A percentile compares a stretch with the other conserved stretches of the same genome.
phyloP scores from a whole-genome alignment of 2,797 vertebrate species.

The Dendrocincla fuliginosa region DNA sequence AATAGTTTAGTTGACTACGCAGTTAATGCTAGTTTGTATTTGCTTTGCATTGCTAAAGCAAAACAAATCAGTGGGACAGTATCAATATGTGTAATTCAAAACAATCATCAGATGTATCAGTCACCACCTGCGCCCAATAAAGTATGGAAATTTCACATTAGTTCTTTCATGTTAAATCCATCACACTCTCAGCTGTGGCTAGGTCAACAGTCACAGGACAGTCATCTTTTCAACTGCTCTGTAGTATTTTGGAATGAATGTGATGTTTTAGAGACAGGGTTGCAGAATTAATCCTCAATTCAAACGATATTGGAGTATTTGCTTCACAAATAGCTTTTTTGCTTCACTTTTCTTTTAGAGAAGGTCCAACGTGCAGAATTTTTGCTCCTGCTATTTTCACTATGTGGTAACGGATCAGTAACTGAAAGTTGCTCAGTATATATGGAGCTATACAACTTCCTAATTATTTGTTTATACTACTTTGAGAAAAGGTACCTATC shows the following conservation, averaged over 20 bases:
- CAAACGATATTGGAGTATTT: neutral
- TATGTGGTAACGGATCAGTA: neutral
- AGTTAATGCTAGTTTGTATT: neutral
- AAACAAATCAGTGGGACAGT: neutral
- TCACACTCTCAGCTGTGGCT: neutral
- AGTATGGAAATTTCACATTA: neutral
- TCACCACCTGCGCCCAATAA: neutral
- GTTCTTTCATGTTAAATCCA: neutral
- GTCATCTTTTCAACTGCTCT: neutral
- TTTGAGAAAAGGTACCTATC: neutral
- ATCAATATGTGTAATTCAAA: neutral
- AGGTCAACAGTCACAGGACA: neutral
- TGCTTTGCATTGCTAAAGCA: neutral
- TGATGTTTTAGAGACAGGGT: neutral
- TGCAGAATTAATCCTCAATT: neutral
- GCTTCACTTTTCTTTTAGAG: neutral
- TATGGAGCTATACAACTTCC: neutral
- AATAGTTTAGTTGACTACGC: neutral
- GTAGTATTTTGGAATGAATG: neutral
- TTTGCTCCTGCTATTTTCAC: neutral
- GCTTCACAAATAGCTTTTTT: neutral
- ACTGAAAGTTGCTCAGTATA: neutral
- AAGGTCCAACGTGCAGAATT: neutral
- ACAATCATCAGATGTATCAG: neutral
- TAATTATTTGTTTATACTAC: neutral